phyloP scores from a whole-genome alignment of 2,113 vertebrate species.

The Lophius piscatorius region DNA sequence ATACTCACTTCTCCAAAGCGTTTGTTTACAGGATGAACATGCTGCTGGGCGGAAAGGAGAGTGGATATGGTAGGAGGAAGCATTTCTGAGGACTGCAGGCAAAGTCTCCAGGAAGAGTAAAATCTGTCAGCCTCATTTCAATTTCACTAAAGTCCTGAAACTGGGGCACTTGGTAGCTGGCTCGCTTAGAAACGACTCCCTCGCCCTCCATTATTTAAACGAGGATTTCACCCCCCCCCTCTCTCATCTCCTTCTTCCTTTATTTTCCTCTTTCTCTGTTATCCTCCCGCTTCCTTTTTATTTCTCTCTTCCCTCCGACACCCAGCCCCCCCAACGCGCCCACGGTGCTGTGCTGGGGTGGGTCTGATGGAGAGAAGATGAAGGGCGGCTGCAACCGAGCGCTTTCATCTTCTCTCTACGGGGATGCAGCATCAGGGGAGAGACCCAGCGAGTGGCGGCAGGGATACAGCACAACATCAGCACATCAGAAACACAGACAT shows the following conservation, averaged over 20 bases:
- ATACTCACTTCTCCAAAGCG: background rate
- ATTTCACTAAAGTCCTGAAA: constrained; percentile 52
- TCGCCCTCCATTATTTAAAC: constrained; percentile 50
- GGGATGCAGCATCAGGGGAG: constrained; percentile 28
- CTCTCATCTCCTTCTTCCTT: constrained; percentile 7
- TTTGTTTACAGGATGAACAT: constrained; percentile 42
- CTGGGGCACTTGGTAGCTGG: constrained; percentile 46
- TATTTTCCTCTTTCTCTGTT: constrained; percentile 8
- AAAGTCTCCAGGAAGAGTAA: constrained; percentile 18
- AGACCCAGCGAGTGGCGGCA: constrained; percentile 8
- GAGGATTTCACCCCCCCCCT: constrained; percentile 33
- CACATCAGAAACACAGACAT: no score
- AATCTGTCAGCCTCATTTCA: constrained; percentile 14
- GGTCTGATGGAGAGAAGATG: constrained; percentile 46
- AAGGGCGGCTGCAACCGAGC: constrained; percentile 39
- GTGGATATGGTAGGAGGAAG: constrained; percentile 1
- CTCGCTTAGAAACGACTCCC: constrained; percentile 28
- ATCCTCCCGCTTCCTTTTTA: constrained; percentile 29
- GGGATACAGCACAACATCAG: constrained; percentile 22
- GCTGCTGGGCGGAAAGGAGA: constrained; percentile 11
- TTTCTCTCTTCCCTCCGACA: background rate
- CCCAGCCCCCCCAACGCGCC: constrained; percentile 5
- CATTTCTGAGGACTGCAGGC: background rate
- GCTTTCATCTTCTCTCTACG: constrained; percentile 56
- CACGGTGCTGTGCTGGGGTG: constrained; percentile 13